Percentiles rank a stretch among this genome's conserved stretches.
phyloP scores from a whole-genome alignment of 2,797 vertebrate genomes.

The Bovichtus diacanthus region DNA sequence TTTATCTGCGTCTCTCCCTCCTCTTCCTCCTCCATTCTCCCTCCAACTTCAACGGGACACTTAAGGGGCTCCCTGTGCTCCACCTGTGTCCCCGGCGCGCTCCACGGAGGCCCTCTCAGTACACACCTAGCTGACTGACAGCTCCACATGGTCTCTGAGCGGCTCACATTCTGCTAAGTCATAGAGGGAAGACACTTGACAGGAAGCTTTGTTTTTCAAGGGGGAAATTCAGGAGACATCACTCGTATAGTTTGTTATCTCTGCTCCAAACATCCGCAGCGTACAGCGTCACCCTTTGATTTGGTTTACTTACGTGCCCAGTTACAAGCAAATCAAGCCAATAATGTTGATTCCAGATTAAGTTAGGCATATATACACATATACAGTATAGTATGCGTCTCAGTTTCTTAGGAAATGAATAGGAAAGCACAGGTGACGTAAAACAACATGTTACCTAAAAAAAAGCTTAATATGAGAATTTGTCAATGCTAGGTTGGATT shows the following conservation, averaged over 20 bases:
- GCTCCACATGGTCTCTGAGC: constrained; percentile 34
- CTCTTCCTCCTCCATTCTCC: neutral
- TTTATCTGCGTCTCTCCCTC: constrained; percentile 33
- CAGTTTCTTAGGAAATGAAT: neutral
- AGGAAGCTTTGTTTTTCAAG: constrained; percentile 12
- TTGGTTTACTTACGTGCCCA: constrained; percentile 11
- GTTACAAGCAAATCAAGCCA: constrained; percentile 30
- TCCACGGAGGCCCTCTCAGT: constrained; percentile 26
- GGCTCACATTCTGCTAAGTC: constrained; percentile 52
- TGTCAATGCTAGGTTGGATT: too few species aligned
- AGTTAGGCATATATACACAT: too few species aligned
- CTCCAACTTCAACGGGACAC: constrained; percentile 62
- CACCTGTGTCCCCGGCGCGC: constrained; percentile 50
- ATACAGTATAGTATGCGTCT: neutral
- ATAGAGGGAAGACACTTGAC: neutral
- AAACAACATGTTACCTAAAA: too few species aligned
- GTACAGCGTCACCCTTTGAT: neutral
- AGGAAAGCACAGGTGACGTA: too few species aligned
- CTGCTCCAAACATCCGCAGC: constrained; percentile 24
- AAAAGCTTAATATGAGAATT: too few species aligned
- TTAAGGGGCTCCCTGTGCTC: constrained; percentile 62
- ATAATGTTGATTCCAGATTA: neutral
- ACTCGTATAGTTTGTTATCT: neutral
- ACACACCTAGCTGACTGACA: constrained; percentile 55
- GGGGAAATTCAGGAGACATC: neutral